Base-by-base conservation (phyloP, 2,888 invertebrate species). In the Agrotis segetum region DNA sequence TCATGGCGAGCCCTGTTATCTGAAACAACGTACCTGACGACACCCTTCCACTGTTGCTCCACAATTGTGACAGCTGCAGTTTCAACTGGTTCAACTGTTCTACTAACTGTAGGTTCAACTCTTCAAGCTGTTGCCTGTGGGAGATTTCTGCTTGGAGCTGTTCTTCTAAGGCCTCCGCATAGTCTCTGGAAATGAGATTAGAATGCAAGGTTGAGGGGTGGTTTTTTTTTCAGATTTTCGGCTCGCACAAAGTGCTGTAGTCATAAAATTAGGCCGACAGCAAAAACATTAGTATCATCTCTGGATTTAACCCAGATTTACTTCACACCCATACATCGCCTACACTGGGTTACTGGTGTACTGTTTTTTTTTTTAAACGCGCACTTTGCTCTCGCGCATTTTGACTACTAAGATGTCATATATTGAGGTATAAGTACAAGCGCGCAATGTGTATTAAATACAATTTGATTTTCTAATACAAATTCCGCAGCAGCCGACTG, bases 101-200 rank as follows among this genome's bases (percentile, higher is more conserved):
- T 64, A 97, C 96, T 6, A 97, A 92, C 85, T 97, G 97, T 74
- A 95, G 92, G 86, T 97, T 97, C 46, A 97, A 89, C 82, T 96
- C 96, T 86, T 97, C 97, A 1, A 97, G 96, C 88, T 97, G 96
- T 79, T 96, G 96, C n/a, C 97, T 94, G 81, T 97, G 96, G 0
- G 95, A 93, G 50, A 97, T 97, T 91, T 97, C 97, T 55, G 96
- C 96, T 76, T 97, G 96, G 5, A 97, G 88, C 90, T 97, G 97
- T 68, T 97, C 96, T 85, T 97, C 97, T 21, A 97, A 87, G 2
- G 91, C 72, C 78, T 95, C 95, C 19, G 92, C 79, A 77, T 95
- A 94, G 53, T 95, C 94, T 78, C 96, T 96, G 82, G 4, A 46
- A 71, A 67, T 53, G 9, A 52, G 5, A 53, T n/a, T 21, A 19